Base-by-base conservation (phyloP, 2,113 vertebrate genomes). In the Procavia capensis region DNA sequence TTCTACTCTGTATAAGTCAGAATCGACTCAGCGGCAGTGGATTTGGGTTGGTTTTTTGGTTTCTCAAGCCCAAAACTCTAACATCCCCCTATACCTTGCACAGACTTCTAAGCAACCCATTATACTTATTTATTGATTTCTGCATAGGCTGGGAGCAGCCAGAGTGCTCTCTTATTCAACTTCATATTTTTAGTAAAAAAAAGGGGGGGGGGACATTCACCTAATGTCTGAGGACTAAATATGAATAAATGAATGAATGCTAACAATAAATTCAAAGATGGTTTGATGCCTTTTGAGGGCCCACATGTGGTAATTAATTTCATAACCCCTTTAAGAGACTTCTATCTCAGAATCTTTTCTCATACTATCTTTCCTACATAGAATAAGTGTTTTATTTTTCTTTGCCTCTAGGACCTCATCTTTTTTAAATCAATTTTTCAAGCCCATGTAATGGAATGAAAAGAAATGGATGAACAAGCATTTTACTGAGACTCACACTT, bases 371-470 rank as follows among this genome's bases (percentile, higher is more conserved):
- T 95, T 93, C 63, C 54, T 66, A 54, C 34, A 39, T 1, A 24
- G 22, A 80, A 54, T 72, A 57, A n/a, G n/a, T 2, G 64, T 64
- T 45, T 89, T 76, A 70, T 90, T 64, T 82, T 90, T 17, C 78
- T 80, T 80, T 39, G 14, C 57, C 93, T 88, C 17, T 91, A 94
- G 57, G 82, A 90, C 79, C 43, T 31, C 5, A 43, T 45, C 45
- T 86, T 78, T 84, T 31, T 68, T 75, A 70, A 59, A 86, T 64
- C 61, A 83, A 20, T 63, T 95, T 90, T 97, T 70, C 25, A 95
- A 75, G 43, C 17, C 11, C 50, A 54, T 54, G 17, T 57, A 91
- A 81, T 70, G 43, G 22, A 20, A 59, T 87, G 45, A 83, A 83
- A 70, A 92, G 25, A 90, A 95, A 54, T 54, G 50, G 57, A 59